Evolutionary conservation across 2,113 vertebrate species (phyloP).

Genomic region (Prunella fulvescens): DNA sequence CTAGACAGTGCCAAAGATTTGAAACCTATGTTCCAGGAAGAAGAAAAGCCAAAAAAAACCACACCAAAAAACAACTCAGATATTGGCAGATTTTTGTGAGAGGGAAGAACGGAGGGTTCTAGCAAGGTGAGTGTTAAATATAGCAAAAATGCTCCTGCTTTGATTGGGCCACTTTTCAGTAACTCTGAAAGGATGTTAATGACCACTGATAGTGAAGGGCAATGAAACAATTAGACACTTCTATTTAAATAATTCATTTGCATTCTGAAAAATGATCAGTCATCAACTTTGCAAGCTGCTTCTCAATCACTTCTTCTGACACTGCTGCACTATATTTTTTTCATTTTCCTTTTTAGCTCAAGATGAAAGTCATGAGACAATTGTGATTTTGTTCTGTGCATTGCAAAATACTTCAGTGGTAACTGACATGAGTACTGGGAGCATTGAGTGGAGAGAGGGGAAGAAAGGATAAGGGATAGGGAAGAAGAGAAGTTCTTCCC

Average conservation of each 20-base stretch:
- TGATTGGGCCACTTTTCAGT: not conserved
- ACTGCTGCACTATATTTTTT: not conserved
- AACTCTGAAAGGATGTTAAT: not conserved
- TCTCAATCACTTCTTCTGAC: not conserved
- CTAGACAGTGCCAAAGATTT: not conserved
- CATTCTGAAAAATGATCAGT: not conserved
- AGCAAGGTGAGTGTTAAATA: not conserved
- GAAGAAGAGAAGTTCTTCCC: not conserved
- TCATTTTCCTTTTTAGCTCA: conserved; percentile 26
- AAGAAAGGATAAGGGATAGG: not conserved
- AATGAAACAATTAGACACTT: conserved; percentile 7
- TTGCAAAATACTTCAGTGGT: not conserved
- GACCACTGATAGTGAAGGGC: not conserved
- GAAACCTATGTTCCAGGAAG: not conserved
- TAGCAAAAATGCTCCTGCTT: not conserved
- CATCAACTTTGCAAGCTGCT: not conserved
- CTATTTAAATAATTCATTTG: conserved; percentile 27
- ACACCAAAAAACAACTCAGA: not conserved
- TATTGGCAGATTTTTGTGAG: not conserved
- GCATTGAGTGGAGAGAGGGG: not conserved
- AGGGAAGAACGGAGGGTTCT: not conserved
- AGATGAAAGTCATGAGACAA: conserved; percentile 25
- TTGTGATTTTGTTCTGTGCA: conserved; percentile 5
- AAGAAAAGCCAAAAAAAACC: not conserved
- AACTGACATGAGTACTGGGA: not conserved